Conservation (phyloP, 2,888 invertebrate genomes). For the Tipula vernalis region DNA sequence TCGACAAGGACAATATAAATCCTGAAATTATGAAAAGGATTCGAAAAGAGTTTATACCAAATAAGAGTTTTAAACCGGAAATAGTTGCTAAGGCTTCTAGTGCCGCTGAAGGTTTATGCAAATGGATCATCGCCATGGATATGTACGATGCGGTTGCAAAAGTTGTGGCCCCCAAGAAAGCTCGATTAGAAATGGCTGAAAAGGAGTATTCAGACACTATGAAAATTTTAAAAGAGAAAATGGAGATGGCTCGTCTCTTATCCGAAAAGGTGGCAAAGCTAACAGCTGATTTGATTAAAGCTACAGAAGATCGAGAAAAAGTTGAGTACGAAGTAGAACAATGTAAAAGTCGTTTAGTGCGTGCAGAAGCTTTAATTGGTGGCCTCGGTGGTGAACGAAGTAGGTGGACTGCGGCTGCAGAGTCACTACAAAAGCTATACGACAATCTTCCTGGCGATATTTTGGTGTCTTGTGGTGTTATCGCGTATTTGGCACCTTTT, state of each 20-base stretch:
- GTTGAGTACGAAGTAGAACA: slow-evolving; percentile 66
- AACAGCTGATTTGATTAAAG: slow-evolving; percentile 54
- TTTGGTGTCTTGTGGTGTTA: slow-evolving; percentile 74
- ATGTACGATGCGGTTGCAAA: slow-evolving; percentile 81
- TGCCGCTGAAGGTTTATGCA: slow-evolving; percentile 86
- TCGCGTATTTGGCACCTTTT: slow-evolving; percentile 81
- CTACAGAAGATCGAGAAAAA: slow-evolving; percentile 46
- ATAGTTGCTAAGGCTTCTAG: slow-evolving; percentile 76
- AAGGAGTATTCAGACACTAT: slow-evolving; percentile 69
- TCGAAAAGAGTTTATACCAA: slow-evolving; percentile 60
- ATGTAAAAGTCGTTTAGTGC: slow-evolving; percentile 69
- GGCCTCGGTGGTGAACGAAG: slow-evolving; percentile 81
- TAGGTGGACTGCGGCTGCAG: slow-evolving; percentile 70
- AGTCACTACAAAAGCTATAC: slow-evolving; percentile 57
- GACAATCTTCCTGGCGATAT: slow-evolving; percentile 83
- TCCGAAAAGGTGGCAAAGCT: slow-evolving; percentile 64
- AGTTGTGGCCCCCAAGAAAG: slow-evolving; percentile 78
- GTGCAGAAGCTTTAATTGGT: slow-evolving; percentile 79
- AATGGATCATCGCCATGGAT: slow-evolving; percentile 89
- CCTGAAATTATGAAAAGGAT: slow-evolving; percentile 68
- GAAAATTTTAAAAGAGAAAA: slow-evolving; percentile 72
- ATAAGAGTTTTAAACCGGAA: slow-evolving; percentile 67
- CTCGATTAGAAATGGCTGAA: slow-evolving; percentile 67
- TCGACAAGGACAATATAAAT: slow-evolving; percentile 62
- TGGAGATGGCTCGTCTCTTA: slow-evolving; percentile 60